Base-by-base conservation (phyloP, 2,888 invertebrate species). In the Carcina quercana region DNA sequence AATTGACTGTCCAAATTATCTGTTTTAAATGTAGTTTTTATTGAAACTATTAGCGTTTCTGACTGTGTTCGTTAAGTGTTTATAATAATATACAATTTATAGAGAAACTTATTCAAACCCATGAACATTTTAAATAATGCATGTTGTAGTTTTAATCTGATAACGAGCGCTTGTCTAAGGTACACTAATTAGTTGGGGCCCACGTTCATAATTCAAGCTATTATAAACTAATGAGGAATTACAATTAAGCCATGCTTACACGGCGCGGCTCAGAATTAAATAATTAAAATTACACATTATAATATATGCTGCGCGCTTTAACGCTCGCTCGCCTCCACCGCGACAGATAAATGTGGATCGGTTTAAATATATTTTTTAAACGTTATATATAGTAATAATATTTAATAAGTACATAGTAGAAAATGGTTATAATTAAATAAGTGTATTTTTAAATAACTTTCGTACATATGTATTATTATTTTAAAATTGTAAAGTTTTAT, bases 201-300 rank as follows among this genome's bases (percentile, higher is more conserved):
- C 37, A 48, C 47, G 51, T 51, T 57, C 64, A 61, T 67, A 30
- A 33, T 30, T 32, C 21, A 24, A 27, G 25, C 25, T 28, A 33
- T 38, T 61, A 61, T 62, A 59, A 58, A 52, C 60, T 67, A 69
- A 71, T 66, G 59, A 68, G 59, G 47, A 55, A 67, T 68, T 65
- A 58, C 67, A 74, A 67, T 65, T 11, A 59, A 61, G 55, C 43
- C 43, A 43, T 54, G 58, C 65, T 70, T 67, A 46, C n/a, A 82
- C 82, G 82, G 68, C 82, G 86, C 33, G 87, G 82, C 40, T 80
- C 88, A 32, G 87, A 88, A 29, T 85, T 85, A 26, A 86, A 88
- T 45, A n/a, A n/a, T n/a, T n/a, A n/a, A n/a, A n/a, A n/a, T n/a
- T n/a, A n/a, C n/a, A n/a, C n/a, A n/a, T n/a, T n/a, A n/a, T n/a